Base-by-base conservation (phyloP, 2,888 invertebrate species). In the Carterocephalus palaemon region DNA sequence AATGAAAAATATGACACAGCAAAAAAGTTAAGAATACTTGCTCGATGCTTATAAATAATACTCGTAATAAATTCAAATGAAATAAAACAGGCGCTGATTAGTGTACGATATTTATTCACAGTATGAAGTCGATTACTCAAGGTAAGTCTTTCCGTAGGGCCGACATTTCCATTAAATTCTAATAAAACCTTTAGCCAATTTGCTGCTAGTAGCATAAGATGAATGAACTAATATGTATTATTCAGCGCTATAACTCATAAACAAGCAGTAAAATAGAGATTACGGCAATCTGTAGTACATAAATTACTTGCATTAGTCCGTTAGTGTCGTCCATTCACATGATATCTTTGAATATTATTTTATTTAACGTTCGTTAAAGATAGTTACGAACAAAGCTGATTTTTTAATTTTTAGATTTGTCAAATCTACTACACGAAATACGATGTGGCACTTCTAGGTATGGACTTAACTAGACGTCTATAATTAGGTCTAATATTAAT, bases 271-370 rank as follows among this genome's bases (percentile, higher is more conserved):
- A 63, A 63, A 64, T 60, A 63, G 63, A 61, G 62, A 54, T 63
- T 65, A 70, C 63, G 64, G 59, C 66, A 63, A 67, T 67, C 56
- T 57, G 47, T 56, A 60, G 63, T 64, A 66, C 62, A 64, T 67
- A 64, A 57, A 38, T n/a, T 49, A 37, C 43, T 12, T 43, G 38
- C 26, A 28, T 65, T 67, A 68, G 66, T 63, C 59, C 62, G 62
- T 53, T 52, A 47, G 60, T 59, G 60, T 67, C 56, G 59, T 62
- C 67, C 62, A 65, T 69, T 67, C 13, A 16, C 12, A 13, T 28
- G 28, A 13, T 28, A 13, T 13, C n/a, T 15, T 28, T 13, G n/a
- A 7, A 7, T 28, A n/a, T 28, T n/a, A n/a, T n/a, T n/a, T n/a
- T n/a, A n/a, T n/a, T n/a, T n/a, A n/a, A n/a, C n/a, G n/a, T n/a